These are phyloP conservation scores for Atta colombica DNA, from an alignment of 1,140 invertebrate genomes.

Conservation along the genomic window DNA sequence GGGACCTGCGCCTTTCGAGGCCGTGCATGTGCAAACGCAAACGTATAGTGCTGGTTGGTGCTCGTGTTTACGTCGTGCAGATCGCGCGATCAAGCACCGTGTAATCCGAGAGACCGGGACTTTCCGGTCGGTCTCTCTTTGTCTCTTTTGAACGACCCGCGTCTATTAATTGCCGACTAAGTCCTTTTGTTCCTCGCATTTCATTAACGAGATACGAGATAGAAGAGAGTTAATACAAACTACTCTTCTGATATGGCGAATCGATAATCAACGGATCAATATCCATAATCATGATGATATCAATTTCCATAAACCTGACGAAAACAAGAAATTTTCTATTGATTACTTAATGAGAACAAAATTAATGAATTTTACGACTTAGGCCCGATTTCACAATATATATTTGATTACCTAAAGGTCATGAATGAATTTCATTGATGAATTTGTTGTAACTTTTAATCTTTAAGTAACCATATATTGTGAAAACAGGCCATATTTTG, in stretches of 20 bases:
- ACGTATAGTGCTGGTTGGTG: not conserved
- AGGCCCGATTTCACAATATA: no score
- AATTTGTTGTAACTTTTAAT: no score
- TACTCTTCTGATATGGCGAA: not conserved
- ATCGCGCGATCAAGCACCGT: conserved; percentile 43
- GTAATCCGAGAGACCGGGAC: conserved; percentile 18
- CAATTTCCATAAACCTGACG: not conserved
- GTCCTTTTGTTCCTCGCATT: conserved; percentile 6
- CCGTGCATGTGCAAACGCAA: conserved; percentile 11
- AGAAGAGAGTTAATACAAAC: not conserved
- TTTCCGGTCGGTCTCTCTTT: conserved; percentile 5
- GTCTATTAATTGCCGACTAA: conserved; percentile 34
- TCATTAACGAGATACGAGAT: conserved; percentile 20
- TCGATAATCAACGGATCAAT: conserved; percentile 5
- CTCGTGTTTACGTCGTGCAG: conserved; percentile 20
- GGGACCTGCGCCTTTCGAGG: conserved; percentile 28
- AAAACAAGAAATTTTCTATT: not conserved
- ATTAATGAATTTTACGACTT: not conserved
- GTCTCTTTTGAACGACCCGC: not conserved
- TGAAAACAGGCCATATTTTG: no score
- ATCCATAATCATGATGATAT: no score
- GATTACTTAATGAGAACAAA: not conserved
- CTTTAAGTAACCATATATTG: no score
- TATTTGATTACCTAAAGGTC: no score
- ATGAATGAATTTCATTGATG: no score